phyloP scores from a whole-genome alignment of 2,797 vertebrate species.

The Serranus cabrilla region DNA sequence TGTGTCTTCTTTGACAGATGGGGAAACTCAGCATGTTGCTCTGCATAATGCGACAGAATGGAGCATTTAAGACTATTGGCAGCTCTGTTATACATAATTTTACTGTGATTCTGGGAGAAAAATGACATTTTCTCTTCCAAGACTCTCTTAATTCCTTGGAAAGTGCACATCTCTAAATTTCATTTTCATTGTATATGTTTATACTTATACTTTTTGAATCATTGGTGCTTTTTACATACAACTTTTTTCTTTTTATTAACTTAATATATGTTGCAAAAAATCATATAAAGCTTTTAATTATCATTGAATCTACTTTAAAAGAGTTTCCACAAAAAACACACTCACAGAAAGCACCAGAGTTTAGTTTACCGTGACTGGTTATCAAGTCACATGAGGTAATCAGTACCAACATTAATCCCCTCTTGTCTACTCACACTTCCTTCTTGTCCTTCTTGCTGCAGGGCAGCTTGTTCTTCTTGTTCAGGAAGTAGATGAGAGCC shows the following conservation, averaged over 20 bases:
- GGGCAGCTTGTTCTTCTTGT: slow-evolving; percentile 87
- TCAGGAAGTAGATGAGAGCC: slow-evolving; percentile 90
- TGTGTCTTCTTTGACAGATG: background rate
- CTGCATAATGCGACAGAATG: background rate
- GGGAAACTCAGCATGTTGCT: slow-evolving; percentile 1
- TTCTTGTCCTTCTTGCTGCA: slow-evolving; percentile 87
- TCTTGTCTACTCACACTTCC: slow-evolving; percentile 85
- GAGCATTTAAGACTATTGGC: background rate
- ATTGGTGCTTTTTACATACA: background rate
- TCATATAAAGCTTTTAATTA: no score
- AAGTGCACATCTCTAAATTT: background rate
- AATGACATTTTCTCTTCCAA: background rate
- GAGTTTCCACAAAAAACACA: background rate
- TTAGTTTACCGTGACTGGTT: background rate
- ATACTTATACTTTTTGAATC: background rate
- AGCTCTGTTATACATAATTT: background rate
- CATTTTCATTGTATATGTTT: background rate
- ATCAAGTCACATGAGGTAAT: slow-evolving; percentile 4
- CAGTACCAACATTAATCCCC: background rate
- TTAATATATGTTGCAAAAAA: background rate
- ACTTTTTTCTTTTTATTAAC: background rate
- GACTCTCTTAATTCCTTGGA: background rate
- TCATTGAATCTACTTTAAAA: background rate
- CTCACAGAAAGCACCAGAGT: background rate
- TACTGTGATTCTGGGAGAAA: background rate